A percentile compares a stretch with the other conserved stretches of the same genome.
These are phyloP conservation scores for Diabrotica balteata DNA, from an alignment of 2,888 invertebrate genomes.

Conservation along the genomic window DNA sequence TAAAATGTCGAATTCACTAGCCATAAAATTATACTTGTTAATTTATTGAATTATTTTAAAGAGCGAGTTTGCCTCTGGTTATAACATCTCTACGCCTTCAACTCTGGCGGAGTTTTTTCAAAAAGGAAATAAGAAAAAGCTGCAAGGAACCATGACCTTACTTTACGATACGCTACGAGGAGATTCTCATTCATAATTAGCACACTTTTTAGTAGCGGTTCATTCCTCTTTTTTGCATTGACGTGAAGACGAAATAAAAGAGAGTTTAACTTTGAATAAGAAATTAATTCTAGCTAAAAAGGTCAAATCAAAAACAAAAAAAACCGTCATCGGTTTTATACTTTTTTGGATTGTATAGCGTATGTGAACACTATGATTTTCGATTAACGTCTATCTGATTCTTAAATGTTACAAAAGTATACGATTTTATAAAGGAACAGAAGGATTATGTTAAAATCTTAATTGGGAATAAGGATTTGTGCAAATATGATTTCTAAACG, in stretches of 20 bases:
- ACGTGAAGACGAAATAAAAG: conserved; percentile 24
- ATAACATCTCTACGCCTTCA: conserved; percentile 40
- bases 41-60: background rate
- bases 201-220: conserved; percentile 56
- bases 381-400: no score
- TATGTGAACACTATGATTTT: no score
- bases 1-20: no score
- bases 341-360: no score
- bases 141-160: conserved; percentile 60
- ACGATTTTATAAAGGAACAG: no score
- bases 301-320: no score
- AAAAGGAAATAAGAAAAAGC: conserved; percentile 47
- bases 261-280: conserved; percentile 5
- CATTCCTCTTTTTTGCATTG: conserved; percentile 35
- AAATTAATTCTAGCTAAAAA: background rate
- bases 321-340: no score
- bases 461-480: no score
- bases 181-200: conserved; percentile 61
- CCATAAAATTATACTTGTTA: no score
- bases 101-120: conserved; percentile 48
- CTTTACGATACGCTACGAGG: conserved; percentile 56
- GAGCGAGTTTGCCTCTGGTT: conserved; percentile 24
- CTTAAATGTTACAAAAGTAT: no score
- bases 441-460: no score
- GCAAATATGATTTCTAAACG: no score